phyloP scores from a whole-genome alignment of 1,140 invertebrate species.

The Drosophila athabasca region DNA sequence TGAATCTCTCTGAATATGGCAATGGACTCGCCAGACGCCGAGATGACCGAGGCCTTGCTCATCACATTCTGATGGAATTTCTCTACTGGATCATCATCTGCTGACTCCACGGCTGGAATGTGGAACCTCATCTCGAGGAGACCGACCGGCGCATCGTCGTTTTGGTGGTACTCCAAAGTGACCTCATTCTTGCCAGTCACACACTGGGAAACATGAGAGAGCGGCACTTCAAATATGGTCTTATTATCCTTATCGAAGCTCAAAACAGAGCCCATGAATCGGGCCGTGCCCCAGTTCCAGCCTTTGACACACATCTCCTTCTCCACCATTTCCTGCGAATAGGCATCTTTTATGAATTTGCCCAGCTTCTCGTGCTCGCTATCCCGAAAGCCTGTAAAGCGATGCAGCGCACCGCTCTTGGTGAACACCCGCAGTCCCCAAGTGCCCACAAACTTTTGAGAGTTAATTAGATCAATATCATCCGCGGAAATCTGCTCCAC shows the following conservation, averaged over 20 bases:
- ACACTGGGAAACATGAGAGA: constrained; percentile 98
- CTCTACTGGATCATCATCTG: constrained; percentile 95
- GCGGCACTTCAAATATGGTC: constrained; percentile 97
- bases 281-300: constrained; percentile 99
- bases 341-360: constrained; percentile 93
- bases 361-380: constrained; percentile 93
- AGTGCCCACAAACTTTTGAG: constrained; percentile 94
- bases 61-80: constrained; percentile 98
- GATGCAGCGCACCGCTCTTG: constrained; percentile 94
- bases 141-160: constrained; percentile 98
- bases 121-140: constrained; percentile 99
- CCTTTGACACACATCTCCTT: constrained; percentile 98
- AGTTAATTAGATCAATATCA: constrained; percentile 96
- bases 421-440: constrained; percentile 95
- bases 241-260: constrained; percentile 96
- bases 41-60: constrained; percentile 98
- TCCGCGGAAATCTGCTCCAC: constrained; percentile 93
- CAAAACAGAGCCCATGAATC: constrained; percentile 95
- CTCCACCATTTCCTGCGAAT: constrained; percentile 93
- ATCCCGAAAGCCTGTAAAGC: constrained; percentile 97
- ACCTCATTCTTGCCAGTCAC: constrained; percentile 99
- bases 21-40: constrained; percentile 98
- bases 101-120: constrained; percentile 94
- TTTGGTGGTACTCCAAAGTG: constrained; percentile 98
- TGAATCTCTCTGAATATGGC: constrained; percentile 98